phyloP scores from a whole-genome alignment of 2,113 vertebrate species.

The Cricetomys ansorgei region DNA sequence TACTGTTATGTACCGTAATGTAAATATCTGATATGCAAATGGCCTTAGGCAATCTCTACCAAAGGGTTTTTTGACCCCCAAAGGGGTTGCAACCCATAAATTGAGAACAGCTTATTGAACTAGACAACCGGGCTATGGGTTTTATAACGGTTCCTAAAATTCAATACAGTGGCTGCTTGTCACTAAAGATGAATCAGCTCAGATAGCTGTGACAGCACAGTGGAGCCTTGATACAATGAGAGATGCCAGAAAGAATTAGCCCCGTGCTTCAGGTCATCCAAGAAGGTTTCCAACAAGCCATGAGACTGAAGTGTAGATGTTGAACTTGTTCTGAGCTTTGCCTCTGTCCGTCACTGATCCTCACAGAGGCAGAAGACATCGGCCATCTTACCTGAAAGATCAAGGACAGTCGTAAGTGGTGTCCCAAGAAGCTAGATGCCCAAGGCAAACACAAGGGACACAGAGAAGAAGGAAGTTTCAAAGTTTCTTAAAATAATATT shows the following conservation, averaged over 20 bases:
- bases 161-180: no score
- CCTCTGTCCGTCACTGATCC: background rate
- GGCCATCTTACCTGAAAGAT: background rate
- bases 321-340: background rate
- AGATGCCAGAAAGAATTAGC: background rate
- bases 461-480: background rate
- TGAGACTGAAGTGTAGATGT: fast-evolving
- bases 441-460: background rate
- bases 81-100: no score
- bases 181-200: background rate
- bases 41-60: no score
- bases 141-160: background rate
- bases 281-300: background rate
- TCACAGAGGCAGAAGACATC: background rate
- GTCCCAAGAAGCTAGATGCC: background rate
- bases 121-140: background rate
- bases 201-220: background rate
- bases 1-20: no score
- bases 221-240: background rate
- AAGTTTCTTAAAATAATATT: background rate
- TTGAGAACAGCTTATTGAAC: no score
- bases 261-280: no score
- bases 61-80: no score
- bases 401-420: background rate
- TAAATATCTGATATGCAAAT: no score